Base-by-base conservation (phyloP, 2,888 invertebrate genomes). In the Parnassius glacialis region DNA sequence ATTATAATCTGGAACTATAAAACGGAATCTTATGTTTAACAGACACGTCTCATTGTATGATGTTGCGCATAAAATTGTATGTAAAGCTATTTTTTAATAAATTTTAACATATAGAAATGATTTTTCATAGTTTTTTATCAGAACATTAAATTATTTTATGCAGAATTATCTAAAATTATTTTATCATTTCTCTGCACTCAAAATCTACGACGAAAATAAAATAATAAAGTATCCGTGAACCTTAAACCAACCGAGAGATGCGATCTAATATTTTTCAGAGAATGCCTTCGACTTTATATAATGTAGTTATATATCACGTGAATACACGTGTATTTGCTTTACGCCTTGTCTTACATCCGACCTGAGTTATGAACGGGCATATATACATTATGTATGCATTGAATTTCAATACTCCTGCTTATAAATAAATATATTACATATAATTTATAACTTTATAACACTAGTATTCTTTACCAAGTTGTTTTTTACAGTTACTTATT, bases 171-270 rank as follows among this genome's bases (percentile, higher is more conserved):
- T 34, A 34, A 34, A 34, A 34, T 34, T 7, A 34, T 34, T 7
- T 7, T 20, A 45, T 12, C 2, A 7, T 45, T 11, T 12, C n/a
- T 45, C 11, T n/a, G 45, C 12, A 45, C 5, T 45, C 45, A 45
- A 34, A 34, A 7, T 34, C 5, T 45, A 11, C 11, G 12, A 12
- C 3, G 45, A 45, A 45, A 12, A 45, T 7, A 12, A 12, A 12
- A 41, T 52, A n/a, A 50, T 11, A 52, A 56, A 78, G 74, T 74
- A 78, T 76, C 83, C 84, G 83, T 86, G 87, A 85, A 84, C 80
- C 80, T 68, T 65, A 74, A 77, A 79, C 79, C 79, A 77, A 79
- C 84, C 81, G 83, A 82, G 83, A 82, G 83, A 82, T 73, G 75
- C 74, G 81, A 75, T 76, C 78, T 78, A 45, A 45, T 45, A 45